phyloP scores from a whole-genome alignment of 2,888 invertebrate species.

The Sturmia bella region DNA sequence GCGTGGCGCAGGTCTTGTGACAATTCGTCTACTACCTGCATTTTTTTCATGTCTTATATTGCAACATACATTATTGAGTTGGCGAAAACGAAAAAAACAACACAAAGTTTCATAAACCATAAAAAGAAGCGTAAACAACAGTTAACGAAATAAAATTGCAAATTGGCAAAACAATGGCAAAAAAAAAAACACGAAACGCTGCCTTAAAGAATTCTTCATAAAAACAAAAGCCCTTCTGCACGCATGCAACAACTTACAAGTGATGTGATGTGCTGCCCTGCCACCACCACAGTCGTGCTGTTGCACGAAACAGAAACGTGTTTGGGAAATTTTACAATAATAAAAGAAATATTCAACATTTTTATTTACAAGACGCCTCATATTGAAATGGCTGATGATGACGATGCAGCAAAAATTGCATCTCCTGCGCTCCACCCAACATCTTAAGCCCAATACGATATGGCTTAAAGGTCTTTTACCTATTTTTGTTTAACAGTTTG shows the following conservation, averaged over 20 bases:
- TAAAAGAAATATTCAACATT: slow-evolving; percentile 14
- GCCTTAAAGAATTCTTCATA: slow-evolving; percentile 12
- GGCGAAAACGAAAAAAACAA: background rate
- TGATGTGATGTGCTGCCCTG: slow-evolving; percentile 1
- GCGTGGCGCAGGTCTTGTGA: background rate
- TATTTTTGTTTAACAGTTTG: background rate
- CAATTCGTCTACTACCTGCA: background rate
- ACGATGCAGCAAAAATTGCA: slow-evolving; percentile 15
- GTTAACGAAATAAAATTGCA: slow-evolving; percentile 50
- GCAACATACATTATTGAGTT: slow-evolving; percentile 17
- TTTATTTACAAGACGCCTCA: slow-evolving; percentile 66
- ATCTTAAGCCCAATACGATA: slow-evolving; percentile 8
- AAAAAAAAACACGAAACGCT: no score
- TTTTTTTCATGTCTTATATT: background rate
- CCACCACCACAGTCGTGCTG: slow-evolving; percentile 29
- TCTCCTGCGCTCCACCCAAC: slow-evolving; percentile 35
- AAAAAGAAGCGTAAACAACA: slow-evolving; percentile 50
- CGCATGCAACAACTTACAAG: slow-evolving; percentile 29
- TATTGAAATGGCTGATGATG: slow-evolving; percentile 56
- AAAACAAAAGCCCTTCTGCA: slow-evolving; percentile 40
- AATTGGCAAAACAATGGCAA: slow-evolving; percentile 47
- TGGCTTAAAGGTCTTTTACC: slow-evolving; percentile 44
- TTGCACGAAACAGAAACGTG: slow-evolving; percentile 5
- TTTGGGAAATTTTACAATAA: slow-evolving; percentile 1
- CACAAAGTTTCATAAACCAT: slow-evolving; percentile 16